Percentiles rank a stretch among this genome's conserved stretches.
Evolutionary conservation across 2,888 invertebrate species (phyloP).

Genomic region (Cheilosia vulpina): DNA sequence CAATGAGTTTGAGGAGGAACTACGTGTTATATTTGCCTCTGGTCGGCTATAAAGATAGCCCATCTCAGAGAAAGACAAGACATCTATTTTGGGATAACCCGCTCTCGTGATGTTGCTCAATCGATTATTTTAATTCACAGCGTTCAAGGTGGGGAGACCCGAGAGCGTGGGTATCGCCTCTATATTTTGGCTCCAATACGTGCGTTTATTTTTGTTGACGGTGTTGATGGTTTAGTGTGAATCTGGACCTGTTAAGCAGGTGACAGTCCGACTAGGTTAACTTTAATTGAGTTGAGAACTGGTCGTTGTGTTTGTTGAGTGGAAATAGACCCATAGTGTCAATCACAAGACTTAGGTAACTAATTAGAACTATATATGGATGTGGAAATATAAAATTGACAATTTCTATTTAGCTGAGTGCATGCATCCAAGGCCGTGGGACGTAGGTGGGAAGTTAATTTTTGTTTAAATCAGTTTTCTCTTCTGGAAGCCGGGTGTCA

Average conservation of each 20-base stretch:
- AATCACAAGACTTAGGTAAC: not conserved
- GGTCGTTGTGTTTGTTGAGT: slow-evolving; percentile 35
- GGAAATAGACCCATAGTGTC: slow-evolving; percentile 12
- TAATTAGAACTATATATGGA: slow-evolving; percentile 1
- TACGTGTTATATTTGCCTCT: not conserved
- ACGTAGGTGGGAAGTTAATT: too few relatives aligned
- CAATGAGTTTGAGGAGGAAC: slow-evolving; percentile 12
- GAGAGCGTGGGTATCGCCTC: slow-evolving; percentile 9
- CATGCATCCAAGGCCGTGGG: slow-evolving; percentile 9
- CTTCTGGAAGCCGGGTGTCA: too few relatives aligned
- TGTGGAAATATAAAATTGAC: not conserved
- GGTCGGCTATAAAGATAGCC: slow-evolving; percentile 1
- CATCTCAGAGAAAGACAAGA: slow-evolving; percentile 27
- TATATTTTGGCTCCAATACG: not conserved
- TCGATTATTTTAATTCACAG: slow-evolving; percentile 56
- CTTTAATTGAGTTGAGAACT: slow-evolving; percentile 28
- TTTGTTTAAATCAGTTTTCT: too few relatives aligned
- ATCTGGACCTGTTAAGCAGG: slow-evolving; percentile 6
- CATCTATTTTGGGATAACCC: slow-evolving; percentile 57
- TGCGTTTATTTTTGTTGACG: slow-evolving; percentile 8
- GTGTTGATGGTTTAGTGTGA: slow-evolving; percentile 23
- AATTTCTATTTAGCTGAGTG: not conserved
- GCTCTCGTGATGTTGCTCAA: slow-evolving; percentile 63
- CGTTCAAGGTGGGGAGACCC: slow-evolving; percentile 38
- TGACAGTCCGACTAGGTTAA: not conserved